Evolutionary conservation across 2,113 vertebrate genomes (phyloP).

Genomic region (Amphiprion percula): DNA sequence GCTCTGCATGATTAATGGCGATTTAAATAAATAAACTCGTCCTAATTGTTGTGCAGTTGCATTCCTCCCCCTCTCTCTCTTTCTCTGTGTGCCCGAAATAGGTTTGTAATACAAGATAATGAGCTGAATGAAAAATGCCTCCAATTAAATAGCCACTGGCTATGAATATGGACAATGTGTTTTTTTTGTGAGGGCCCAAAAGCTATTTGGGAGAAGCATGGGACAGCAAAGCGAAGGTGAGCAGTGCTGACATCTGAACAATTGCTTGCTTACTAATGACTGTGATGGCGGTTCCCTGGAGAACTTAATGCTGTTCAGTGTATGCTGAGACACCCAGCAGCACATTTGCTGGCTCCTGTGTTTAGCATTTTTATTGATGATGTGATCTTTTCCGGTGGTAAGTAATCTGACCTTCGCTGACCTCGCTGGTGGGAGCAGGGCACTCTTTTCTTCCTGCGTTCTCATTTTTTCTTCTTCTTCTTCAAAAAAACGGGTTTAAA

Average conservation of each 20-base stretch:
- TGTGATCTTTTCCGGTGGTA: constrained; percentile 24
- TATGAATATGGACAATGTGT: constrained; percentile 11
- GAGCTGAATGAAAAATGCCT: constrained; percentile 53
- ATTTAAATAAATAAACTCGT: constrained; percentile 69
- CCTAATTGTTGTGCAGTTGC: constrained; percentile 44
- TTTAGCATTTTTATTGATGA: constrained; percentile 36
- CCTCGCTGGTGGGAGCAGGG: constrained; percentile 7
- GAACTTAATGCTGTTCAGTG: constrained; percentile 18
- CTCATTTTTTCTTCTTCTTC: not conserved
- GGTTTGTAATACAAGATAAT: constrained; percentile 62
- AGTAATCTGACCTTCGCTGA: constrained; percentile 11
- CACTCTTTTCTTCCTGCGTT: not conserved
- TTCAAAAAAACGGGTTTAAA: constrained; percentile 26
- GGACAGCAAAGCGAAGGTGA: constrained; percentile 25
- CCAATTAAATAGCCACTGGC: constrained; percentile 52
- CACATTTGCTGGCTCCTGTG: not conserved
- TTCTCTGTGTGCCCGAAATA: constrained; percentile 13
- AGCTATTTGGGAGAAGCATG: constrained; percentile 23
- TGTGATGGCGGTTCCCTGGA: constrained; percentile 40
- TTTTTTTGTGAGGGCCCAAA: constrained; percentile 25
- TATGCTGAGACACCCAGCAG: not conserved
- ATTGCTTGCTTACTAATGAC: constrained; percentile 43
- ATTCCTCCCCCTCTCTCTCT: not conserved
- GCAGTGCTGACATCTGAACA: constrained; percentile 45
- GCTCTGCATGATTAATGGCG: constrained; percentile 71